A percentile compares a stretch with the other conserved stretches of the same genome.
Evolutionary conservation across 53 echinoderm and acorn worm genomes (phyloP).

Genomic region (Holothuria leucospilota): DNA sequence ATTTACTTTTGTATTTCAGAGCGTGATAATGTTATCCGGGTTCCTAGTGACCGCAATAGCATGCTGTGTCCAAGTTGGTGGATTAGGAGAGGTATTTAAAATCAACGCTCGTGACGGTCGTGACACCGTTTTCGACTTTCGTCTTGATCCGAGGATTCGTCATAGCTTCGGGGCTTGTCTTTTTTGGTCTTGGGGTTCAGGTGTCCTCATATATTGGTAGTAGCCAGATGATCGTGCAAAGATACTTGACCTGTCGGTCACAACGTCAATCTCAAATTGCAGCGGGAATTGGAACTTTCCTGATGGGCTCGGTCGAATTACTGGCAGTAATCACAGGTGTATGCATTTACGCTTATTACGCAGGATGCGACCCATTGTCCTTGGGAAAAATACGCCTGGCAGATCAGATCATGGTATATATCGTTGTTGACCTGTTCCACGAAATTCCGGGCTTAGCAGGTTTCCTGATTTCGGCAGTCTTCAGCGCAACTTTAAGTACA

Average conservation of each 20-base stretch:
- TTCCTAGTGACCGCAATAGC: conserved; percentile 21
- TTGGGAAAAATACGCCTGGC: neutral
- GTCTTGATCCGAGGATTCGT: conserved; percentile 12
- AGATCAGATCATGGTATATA: conserved; percentile 20
- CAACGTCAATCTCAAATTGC: neutral
- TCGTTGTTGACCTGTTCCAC: conserved; percentile 25
- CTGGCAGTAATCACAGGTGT: conserved; percentile 12
- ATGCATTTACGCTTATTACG: conserved; percentile 16
- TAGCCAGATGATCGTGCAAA: conserved; percentile 35
- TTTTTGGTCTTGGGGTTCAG: conserved; percentile 12
- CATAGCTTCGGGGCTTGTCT: conserved; percentile 34
- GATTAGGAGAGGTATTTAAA: conserved; percentile 5
- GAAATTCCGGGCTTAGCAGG: conserved; percentile 5
- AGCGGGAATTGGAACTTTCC: neutral
- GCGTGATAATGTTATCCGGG: conserved; percentile 25
- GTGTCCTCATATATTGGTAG: neutral
- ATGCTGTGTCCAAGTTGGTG: conserved; percentile 25
- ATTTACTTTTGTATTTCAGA: neutral
- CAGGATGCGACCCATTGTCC: conserved; percentile 23
- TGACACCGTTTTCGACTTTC: conserved; percentile 24
- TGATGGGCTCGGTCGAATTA: conserved; percentile 17
- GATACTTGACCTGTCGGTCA: conserved; percentile 21
- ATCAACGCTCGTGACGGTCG: conserved; percentile 19
- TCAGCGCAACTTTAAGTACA: conserved; percentile 14
- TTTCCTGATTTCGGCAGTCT: conserved; percentile 28